These are phyloP conservation scores for Athalia rosae DNA, from an alignment of 2,888 invertebrate genomes.

Conservation along the genomic window DNA sequence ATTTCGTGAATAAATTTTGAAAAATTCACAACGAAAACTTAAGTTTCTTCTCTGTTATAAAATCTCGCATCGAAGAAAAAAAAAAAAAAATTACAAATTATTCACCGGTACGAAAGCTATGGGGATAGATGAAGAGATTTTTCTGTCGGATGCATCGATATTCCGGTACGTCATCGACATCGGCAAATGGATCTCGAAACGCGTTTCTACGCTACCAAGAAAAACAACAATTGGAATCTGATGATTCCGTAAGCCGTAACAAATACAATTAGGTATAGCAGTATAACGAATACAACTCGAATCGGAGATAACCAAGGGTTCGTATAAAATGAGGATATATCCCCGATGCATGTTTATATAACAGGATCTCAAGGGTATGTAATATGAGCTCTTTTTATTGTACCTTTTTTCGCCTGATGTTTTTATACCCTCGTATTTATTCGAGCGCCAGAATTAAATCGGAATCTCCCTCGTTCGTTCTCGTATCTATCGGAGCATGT, in stretches of 20 bases:
- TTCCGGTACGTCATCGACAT: too few species aligned
- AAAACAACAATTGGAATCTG: too few species aligned
- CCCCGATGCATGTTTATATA: not conserved
- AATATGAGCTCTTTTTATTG: not conserved
- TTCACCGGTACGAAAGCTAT: too few species aligned
- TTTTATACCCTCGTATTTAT: not conserved
- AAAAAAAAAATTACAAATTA: too few species aligned
- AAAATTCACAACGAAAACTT: not conserved
- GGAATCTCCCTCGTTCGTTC: not conserved
- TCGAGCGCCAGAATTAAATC: slow-evolving; percentile 1
- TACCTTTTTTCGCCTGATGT: slow-evolving; percentile 5
- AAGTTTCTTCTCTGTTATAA: too few species aligned
- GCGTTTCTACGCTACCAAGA: too few species aligned
- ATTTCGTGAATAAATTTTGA: too few species aligned
- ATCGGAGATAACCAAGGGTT: not conserved
- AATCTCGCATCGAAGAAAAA: too few species aligned
- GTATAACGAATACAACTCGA: slow-evolving; percentile 4
- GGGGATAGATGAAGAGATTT: too few species aligned
- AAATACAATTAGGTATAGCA: not conserved
- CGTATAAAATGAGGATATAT: not conserved
- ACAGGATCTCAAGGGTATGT: not conserved
- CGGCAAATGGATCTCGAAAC: too few species aligned
- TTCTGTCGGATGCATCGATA: too few species aligned
- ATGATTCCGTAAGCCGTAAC: too few species aligned
- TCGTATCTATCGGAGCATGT: not conserved